These are phyloP conservation scores for Gadopsis bispinosus DNA, from an alignment of 2,797 vertebrate species.

Conservation along the genomic window DNA sequence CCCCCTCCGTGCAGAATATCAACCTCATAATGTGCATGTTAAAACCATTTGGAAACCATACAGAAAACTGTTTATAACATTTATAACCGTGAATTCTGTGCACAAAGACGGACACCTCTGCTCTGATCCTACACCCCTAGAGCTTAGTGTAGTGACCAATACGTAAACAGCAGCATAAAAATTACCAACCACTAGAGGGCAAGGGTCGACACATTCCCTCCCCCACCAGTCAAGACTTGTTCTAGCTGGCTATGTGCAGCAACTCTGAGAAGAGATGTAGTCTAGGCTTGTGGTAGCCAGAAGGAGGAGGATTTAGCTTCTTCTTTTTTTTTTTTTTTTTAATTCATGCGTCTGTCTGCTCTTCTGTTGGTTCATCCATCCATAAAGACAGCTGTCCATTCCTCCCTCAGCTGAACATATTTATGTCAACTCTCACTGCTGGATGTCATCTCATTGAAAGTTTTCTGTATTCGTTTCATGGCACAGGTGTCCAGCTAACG, in stretches of 20 bases:
- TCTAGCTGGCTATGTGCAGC: not conserved
- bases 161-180: not conserved
- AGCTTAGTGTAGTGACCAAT: not conserved
- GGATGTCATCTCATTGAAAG: not conserved
- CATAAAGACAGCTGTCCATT: slow-evolving; percentile 4
- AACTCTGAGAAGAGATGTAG: not conserved
- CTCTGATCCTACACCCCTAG: not conserved
- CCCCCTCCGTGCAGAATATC: not conserved
- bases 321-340: not conserved
- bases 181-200: slow-evolving; percentile 12
- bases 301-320: too few relatives aligned
- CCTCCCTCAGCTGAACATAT: slow-evolving; percentile 4
- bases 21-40: slow-evolving; percentile 17
- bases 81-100: not conserved
- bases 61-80: not conserved
- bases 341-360: not conserved
- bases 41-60: not conserved
- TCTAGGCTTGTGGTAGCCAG: not conserved
- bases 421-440: not conserved
- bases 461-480: slow-evolving; percentile 32
- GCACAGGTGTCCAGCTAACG: slow-evolving; percentile 27
- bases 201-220: not conserved
- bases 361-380: not conserved
- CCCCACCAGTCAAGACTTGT: not conserved
- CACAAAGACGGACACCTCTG: not conserved